Conservation (phyloP, 2,888 invertebrate species). For the Drosophila testacea region DNA sequence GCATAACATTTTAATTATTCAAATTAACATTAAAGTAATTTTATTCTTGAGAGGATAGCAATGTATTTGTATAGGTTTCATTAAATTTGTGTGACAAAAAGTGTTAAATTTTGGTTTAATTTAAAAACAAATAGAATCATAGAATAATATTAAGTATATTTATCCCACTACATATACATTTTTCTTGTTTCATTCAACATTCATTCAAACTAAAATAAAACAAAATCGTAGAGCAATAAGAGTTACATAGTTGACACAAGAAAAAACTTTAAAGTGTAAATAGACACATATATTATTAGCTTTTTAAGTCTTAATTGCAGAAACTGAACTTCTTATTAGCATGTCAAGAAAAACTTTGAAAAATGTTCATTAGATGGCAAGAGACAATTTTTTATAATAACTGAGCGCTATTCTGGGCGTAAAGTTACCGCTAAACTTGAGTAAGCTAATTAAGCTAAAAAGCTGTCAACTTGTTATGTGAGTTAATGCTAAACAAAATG, state of each 20-base stretch:
- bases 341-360: neutral
- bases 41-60: too few relatives aligned
- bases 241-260: neutral
- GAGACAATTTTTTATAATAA: neutral
- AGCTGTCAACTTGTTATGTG: constrained; percentile 9
- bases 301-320: neutral
- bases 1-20: neutral
- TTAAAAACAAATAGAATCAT: too few relatives aligned
- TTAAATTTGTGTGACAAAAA: too few relatives aligned
- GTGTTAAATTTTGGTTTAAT: too few relatives aligned
- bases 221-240: neutral
- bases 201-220: neutral
- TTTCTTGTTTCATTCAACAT: too few relatives aligned
- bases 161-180: too few relatives aligned
- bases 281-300: neutral
- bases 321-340: constrained; percentile 4
- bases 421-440: constrained; percentile 7
- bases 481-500: constrained; percentile 5
- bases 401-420: neutral
- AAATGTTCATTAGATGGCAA: neutral
- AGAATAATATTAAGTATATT: too few relatives aligned
- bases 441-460: constrained; percentile 33
- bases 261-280: neutral
- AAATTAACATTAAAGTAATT: neutral
- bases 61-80: too few relatives aligned